Evolutionary conservation across 2,113 vertebrate genomes (phyloP).

Genomic region (Gallinago media): DNA sequence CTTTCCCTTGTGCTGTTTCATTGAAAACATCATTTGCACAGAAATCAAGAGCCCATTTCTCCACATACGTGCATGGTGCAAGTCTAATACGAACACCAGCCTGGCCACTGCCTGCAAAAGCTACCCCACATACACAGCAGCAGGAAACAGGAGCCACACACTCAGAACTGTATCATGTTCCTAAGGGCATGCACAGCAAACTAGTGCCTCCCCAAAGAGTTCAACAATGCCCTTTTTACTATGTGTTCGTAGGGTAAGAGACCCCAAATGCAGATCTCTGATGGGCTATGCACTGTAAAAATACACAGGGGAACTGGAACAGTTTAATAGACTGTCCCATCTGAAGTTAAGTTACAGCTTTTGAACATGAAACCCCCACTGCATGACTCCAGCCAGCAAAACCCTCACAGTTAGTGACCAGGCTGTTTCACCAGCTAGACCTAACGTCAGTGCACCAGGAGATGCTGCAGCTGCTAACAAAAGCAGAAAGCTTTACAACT

Average conservation of each 20-base stretch:
- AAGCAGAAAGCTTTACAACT: background rate
- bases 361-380: background rate
- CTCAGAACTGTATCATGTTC: fast-evolving
- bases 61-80: fast-evolving
- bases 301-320: background rate
- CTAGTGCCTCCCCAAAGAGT: background rate
- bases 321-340: background rate
- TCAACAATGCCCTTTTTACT: background rate
- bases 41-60: background rate
- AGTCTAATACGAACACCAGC: background rate
- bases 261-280: background rate
- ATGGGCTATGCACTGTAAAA: background rate
- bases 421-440: background rate
- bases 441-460: background rate
- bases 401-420: fast-evolving
- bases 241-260: background rate
- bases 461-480: background rate
- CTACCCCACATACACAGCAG: background rate
- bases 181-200: background rate
- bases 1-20: background rate
- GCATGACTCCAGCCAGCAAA: background rate
- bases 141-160: background rate
- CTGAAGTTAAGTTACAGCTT: background rate
- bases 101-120: background rate
- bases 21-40: background rate